These are phyloP conservation scores for Chydorus sphaericus DNA, from an alignment of 2,888 invertebrate genomes.

Conservation along the genomic window DNA sequence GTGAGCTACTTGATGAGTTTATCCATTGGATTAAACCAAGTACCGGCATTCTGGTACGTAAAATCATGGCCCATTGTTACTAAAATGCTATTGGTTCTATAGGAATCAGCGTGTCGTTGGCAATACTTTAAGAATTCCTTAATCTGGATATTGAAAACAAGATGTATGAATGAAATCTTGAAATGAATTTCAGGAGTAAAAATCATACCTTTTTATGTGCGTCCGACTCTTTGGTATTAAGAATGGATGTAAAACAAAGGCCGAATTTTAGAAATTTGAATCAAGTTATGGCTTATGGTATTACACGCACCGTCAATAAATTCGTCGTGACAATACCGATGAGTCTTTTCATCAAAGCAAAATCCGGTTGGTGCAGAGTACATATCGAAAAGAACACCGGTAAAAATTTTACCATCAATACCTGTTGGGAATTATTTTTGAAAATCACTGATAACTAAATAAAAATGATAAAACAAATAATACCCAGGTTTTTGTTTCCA, in stretches of 20 bases:
- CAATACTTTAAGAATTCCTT: constrained; percentile 13
- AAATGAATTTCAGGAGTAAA: background rate
- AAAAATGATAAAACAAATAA: constrained; percentile 29
- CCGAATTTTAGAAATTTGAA: no score
- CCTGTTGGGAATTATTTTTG: no score
- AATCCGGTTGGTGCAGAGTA: constrained; percentile 36
- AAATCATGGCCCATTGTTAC: constrained; percentile 90
- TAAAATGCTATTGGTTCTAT: constrained; percentile 54
- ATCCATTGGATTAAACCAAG: constrained; percentile 73
- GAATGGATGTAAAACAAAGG: no score
- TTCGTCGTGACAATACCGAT: constrained; percentile 17
- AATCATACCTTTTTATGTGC: constrained; percentile 12
- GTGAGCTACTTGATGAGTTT: constrained; percentile 60
- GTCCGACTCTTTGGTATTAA: constrained; percentile 15
- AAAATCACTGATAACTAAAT: no score
- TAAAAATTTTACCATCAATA: constrained; percentile 30
- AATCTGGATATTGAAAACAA: constrained; percentile 5
- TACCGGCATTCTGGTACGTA: constrained; percentile 49
- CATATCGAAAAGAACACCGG: constrained; percentile 32
- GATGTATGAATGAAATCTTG: background rate
- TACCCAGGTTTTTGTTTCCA: constrained; percentile 24
- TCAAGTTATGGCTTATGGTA: no score
- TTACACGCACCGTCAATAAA: constrained; percentile 16
- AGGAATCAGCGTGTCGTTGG: constrained; percentile 27
- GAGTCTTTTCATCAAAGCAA: constrained; percentile 40